Evolutionary conservation across 2,113 vertebrate genomes (phyloP), one percentile per base, ranked within the genome.

Genomic region (Xiphophorus hellerii): DNA sequence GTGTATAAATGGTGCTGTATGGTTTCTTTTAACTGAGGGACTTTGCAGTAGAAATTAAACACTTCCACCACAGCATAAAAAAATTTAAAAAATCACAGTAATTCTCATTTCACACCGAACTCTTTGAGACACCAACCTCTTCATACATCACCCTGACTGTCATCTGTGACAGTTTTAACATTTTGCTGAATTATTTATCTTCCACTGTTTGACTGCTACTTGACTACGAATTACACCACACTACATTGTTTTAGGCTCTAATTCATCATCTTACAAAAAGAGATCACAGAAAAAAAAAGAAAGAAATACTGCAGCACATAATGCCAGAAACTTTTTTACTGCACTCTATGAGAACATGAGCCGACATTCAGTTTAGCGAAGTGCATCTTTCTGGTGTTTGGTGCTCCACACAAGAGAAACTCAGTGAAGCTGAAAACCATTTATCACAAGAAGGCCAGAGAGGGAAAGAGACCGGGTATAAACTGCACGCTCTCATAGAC

Each of bases 171-270:
- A 90, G 82, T 80, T 88, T 62, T 77, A 87, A 71, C 80, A 76
- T 73, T 67, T 77, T 63, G 51, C 85, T 85, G 73, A 71, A 87
- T 88, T 80, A 88, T 86, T 89, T 86, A 89, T 86, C n/a, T 83
- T 79, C 54, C 65, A 76, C 69, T 20, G 62, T 82, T 73, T 76
- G 44, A 66, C 71, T 78, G 80, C 74, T 60, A 61, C 10, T 63
- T 12, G 62, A 39, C 37, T 31, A 65, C 83, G 63, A 76, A 39
- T 80, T 54, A 76, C 74, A 78, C 74, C 69, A 77, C 73, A 76
- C 74, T 78, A 67, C 29, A 42, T 69, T 69, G 71, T 76, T 80
- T 44, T 73, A 65, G 61, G n/a, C 58, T 75, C 1, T 30, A 61
- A 76, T 82, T 62, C 29, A 78, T 84, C 67, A 71, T 22, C 62